Conservation (phyloP, 2,113 vertebrate species). For the Tyto alba region DNA sequence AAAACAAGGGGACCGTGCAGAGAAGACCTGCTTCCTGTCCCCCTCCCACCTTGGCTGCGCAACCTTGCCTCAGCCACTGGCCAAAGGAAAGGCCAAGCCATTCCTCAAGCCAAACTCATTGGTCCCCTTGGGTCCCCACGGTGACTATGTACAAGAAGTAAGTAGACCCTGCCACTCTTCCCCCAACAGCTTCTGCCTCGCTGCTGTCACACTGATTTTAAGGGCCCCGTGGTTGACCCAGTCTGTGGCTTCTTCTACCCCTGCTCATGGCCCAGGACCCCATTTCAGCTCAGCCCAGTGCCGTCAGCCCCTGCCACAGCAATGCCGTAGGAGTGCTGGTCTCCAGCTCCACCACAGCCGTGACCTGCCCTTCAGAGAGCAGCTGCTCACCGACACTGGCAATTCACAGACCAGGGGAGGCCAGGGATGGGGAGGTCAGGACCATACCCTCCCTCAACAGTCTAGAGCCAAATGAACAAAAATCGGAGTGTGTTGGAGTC, state of each 20-base stretch:
- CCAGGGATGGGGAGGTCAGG: background rate
- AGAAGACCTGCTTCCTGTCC: background rate
- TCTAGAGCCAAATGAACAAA: background rate
- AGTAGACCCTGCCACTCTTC: background rate
- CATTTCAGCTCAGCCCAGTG: background rate
- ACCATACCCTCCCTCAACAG: background rate
- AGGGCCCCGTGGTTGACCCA: background rate
- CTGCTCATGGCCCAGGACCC: background rate
- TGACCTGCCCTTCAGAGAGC: background rate
- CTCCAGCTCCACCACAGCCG: background rate
- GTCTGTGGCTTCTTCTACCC: background rate
- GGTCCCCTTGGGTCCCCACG: background rate
- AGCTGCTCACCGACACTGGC: background rate
- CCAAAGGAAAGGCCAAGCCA: background rate
- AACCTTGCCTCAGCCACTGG: background rate
- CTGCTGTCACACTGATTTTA: background rate
- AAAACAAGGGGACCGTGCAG: background rate
- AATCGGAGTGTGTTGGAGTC: background rate
- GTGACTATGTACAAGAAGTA: background rate
- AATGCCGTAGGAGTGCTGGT: background rate
- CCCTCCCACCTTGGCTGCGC: background rate
- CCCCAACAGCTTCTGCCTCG: background rate
- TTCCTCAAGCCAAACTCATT: background rate
- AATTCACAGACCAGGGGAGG: background rate
- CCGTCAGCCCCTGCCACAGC: background rate